These are phyloP conservation scores for Romanogobio albipinnatus DNA, from an alignment of 2,113 vertebrate species.

Conservation along the genomic window DNA sequence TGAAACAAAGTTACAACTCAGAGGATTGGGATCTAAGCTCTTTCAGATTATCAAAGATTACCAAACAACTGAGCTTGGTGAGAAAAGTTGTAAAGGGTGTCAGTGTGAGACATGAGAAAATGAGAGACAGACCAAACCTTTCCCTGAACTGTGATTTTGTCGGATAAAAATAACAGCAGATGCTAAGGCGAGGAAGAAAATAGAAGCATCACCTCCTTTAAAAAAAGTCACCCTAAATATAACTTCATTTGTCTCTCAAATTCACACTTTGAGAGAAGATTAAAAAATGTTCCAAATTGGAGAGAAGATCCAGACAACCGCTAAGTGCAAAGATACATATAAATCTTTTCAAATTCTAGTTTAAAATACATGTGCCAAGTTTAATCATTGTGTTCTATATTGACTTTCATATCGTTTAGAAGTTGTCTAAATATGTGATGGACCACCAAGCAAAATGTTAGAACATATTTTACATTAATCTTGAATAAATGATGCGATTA, in stretches of 20 bases:
- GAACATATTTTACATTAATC: too few relatives aligned
- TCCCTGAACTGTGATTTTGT: constrained; percentile 5
- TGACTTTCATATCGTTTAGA: too few relatives aligned
- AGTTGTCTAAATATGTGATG: too few relatives aligned
- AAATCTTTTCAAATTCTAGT: neutral
- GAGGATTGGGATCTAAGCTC: neutral
- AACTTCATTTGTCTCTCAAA: neutral
- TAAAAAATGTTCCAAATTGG: neutral
- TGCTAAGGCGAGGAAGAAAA: constrained; percentile 11
- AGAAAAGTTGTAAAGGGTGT: constrained; percentile 20
- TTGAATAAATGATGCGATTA: too few relatives aligned
- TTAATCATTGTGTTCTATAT: too few relatives aligned
- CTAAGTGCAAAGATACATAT: neutral
- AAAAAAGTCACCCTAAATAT: constrained; percentile 2
- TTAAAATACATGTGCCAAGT: neutral
- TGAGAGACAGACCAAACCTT: constrained; percentile 6
- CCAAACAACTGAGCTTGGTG: constrained; percentile 17
- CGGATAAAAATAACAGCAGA: constrained; percentile 20
- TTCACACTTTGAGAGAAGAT: constrained; percentile 22
- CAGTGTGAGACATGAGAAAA: constrained; percentile 39
- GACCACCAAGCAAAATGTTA: too few relatives aligned
- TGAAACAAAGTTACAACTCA: constrained; percentile 21
- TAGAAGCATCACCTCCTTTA: neutral
- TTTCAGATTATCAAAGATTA: constrained; percentile 23
- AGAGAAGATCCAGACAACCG: neutral